Conservation (phyloP, 2,113 vertebrate genomes). For the Alexandromys fortis region DNA sequence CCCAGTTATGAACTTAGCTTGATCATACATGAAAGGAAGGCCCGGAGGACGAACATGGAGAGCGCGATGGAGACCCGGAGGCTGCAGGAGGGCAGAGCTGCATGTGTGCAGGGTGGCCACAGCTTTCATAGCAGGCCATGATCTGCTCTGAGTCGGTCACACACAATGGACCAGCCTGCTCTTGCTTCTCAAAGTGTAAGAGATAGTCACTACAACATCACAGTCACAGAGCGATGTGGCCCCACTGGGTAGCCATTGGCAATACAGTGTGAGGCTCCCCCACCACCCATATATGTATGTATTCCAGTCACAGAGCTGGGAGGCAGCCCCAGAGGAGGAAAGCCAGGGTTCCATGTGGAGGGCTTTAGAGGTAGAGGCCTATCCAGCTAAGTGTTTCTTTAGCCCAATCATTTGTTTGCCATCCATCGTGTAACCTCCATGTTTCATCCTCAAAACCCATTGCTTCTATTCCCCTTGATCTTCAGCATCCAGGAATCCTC, state of each 20-base stretch:
- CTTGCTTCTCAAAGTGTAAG: not conserved
- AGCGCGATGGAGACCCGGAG: not conserved
- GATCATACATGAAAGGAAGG: not conserved
- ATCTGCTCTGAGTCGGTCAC: not conserved
- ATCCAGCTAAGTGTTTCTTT: not conserved
- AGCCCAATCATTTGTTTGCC: rapidly evolving
- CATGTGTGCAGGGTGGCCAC: not conserved
- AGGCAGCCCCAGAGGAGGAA: rapidly evolving
- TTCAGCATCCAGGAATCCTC: no score
- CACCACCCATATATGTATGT: not conserved
- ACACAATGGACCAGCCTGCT: not conserved
- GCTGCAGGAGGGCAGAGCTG: not conserved
- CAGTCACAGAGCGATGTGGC: no score
- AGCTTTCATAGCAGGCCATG: rapidly evolving
- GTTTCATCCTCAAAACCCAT: rapidly evolving
- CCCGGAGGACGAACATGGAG: not conserved
- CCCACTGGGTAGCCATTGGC: not conserved
- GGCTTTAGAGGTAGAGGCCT: rapidly evolving
- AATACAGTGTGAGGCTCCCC: not conserved
- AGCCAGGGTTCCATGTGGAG: rapidly evolving
- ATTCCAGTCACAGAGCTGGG: no score
- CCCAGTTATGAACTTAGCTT: not conserved
- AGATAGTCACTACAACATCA: no score
- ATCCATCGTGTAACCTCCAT: rapidly evolving
- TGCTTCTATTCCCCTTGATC: no score